Conservation (phyloP, 2,797 vertebrate genomes). For the Vipera latastei region DNA sequence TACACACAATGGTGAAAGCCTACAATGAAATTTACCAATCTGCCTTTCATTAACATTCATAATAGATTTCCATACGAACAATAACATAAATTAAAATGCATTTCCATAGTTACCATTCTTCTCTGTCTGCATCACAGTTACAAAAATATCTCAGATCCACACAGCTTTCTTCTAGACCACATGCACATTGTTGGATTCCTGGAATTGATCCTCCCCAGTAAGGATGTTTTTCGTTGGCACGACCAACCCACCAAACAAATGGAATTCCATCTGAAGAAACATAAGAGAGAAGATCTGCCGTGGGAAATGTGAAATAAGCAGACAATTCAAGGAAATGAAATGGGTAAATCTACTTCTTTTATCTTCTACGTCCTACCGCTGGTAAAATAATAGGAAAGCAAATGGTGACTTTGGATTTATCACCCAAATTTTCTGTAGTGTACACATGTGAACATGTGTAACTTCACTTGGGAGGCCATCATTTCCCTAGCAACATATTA, state of each 20-base stretch:
- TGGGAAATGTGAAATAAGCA: slow-evolving; percentile 48
- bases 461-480: background rate
- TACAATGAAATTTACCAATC: background rate
- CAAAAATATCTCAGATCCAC: slow-evolving; percentile 92
- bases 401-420: background rate
- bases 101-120: slow-evolving; percentile 81
- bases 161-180: slow-evolving; percentile 93
- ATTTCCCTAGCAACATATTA: background rate
- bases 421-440: background rate
- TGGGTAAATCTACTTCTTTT: background rate
- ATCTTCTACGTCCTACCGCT: background rate
- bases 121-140: slow-evolving; percentile 91
- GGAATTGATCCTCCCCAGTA: slow-evolving; percentile 94
- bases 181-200: slow-evolving; percentile 90
- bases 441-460: no score
- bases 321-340: background rate
- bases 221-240: slow-evolving; percentile 82
- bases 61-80: background rate
- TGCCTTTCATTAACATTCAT: background rate
- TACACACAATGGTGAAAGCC: background rate
- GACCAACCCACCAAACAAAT: slow-evolving; percentile 93
- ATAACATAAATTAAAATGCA: background rate
- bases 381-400: background rate
- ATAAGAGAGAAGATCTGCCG: background rate
- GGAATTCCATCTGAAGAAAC: slow-evolving; percentile 83